Evolutionary conservation across 2,797 vertebrate genomes (phyloP).

Genomic region (Molossus alvarezi): DNA sequence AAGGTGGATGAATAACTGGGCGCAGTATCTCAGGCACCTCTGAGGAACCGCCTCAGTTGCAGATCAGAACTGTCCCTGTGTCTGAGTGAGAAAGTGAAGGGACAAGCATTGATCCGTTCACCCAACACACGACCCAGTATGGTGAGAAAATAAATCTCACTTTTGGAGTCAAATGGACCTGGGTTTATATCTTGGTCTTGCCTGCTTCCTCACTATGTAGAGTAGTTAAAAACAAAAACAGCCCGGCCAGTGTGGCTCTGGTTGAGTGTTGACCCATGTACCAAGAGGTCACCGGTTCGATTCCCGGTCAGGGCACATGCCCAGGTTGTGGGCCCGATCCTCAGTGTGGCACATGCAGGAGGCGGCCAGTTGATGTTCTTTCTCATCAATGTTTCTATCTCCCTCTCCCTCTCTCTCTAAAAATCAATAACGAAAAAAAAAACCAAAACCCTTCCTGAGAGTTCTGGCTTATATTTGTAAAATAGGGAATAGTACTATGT

Average conservation of each 20-base stretch:
- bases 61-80: neutral
- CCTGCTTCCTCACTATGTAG: neutral
- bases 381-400: too few relatives aligned
- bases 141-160: neutral
- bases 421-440: neutral
- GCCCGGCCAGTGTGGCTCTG: too few relatives aligned
- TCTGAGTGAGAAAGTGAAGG: neutral
- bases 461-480: neutral
- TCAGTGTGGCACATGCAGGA: too few relatives aligned
- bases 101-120: neutral
- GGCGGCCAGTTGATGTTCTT: too few relatives aligned
- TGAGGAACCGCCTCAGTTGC: neutral
- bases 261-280: too few relatives aligned
- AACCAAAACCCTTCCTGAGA: neutral
- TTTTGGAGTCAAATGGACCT: neutral
- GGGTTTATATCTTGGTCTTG: neutral
- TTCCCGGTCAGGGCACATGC: too few relatives aligned
- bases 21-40: neutral
- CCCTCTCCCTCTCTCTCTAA: too few relatives aligned
- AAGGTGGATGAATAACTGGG: accelerated
- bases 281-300: too few relatives aligned
- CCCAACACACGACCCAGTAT: neutral
- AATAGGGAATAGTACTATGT: neutral
- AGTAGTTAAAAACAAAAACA: neutral
- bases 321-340: too few relatives aligned